Evolutionary conservation across 2,797 vertebrate species (phyloP), one percentile per base, ranked within the genome.

Genomic region (Gallinago solitaria): DNA sequence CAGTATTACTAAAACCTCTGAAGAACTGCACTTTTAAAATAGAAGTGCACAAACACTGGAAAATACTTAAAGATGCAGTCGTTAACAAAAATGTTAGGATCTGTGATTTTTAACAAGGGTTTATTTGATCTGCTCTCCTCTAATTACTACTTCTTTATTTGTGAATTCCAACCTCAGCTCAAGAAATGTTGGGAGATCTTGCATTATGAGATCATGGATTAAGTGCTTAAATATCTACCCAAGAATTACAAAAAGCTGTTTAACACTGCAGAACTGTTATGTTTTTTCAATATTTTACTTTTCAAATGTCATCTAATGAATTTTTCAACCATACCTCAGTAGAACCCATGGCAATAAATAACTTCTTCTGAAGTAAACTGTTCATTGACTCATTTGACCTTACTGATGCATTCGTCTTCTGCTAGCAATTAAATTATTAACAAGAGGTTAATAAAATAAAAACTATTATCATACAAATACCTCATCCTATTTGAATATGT

Each of bases 321-420:
- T 83, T 92, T 80, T 92, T 90, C 64, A 93, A 60, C 33, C 82
- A 74, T 97, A 98, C 98, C 98, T 99, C 98, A 27, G 94, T 96
- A 90, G 93, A 98, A 18, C 98, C 98, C 35, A 91, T 97, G 19
- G 98, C 98, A 90, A 99, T 96, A 94, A 98, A 98, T 41, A 99
- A 98, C 75, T 98, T 98, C 97, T 97, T 98, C 91, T 98, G 98
- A 84, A 88, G 35, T 45, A 79, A 85, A 77, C 37, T 83, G 41
- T 78, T 51, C 2, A 70, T 90, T 39, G 96, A 91, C 3, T 15
- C 79, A 37, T 98, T 98, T 43, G 80, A 74, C 35, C 59, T 95
- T 45, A 95, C 77, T 3, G 93, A 76, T 37, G 59, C 54, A 81
- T 57, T 78, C 6, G 45, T 57, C 23, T 88, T 93, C 47, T 88